phyloP scores from a whole-genome alignment of 2,888 invertebrate species.

The Eumerus sabulonum region DNA sequence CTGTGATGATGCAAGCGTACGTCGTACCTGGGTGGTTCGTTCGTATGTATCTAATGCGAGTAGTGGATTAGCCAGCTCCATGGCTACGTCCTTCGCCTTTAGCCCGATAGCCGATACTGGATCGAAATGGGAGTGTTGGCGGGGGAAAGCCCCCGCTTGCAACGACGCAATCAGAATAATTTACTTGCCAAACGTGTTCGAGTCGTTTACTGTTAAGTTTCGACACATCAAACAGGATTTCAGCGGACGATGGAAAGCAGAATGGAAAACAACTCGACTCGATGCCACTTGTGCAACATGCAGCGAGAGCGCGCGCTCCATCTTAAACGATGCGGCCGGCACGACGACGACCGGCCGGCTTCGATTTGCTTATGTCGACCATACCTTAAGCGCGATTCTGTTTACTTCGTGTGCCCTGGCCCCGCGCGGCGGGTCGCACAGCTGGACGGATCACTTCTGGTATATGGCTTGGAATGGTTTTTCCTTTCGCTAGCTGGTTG shows the following conservation, averaged over 20 bases:
- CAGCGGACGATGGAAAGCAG: background rate
- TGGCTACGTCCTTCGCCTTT: conserved; percentile 58
- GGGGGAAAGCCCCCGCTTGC: background rate
- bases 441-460: no score
- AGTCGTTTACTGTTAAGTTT: conserved; percentile 58
- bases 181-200: conserved; percentile 63
- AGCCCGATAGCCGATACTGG: background rate
- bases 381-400: background rate
- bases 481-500: conserved; percentile 41
- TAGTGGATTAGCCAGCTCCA: conserved; percentile 14
- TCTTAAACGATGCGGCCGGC: conserved; percentile 21
- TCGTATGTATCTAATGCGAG: background rate
- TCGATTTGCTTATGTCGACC: conserved; percentile 10
- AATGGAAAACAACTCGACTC: conserved; percentile 16
- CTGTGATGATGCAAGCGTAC: conserved; percentile 36
- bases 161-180: conserved; percentile 22
- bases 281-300: conserved; percentile 26
- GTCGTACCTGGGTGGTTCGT: background rate
- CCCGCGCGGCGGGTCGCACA: no score
- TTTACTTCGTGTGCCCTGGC: background rate
- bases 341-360: conserved; percentile 34
- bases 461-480: conserved; percentile 42
- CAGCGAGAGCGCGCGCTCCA: conserved; percentile 23
- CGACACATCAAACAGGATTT: conserved; percentile 64
- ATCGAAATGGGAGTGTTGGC: background rate